Conservation (phyloP, 2,888 invertebrate species). For the Drosophila nr. perissopoda region DNA sequence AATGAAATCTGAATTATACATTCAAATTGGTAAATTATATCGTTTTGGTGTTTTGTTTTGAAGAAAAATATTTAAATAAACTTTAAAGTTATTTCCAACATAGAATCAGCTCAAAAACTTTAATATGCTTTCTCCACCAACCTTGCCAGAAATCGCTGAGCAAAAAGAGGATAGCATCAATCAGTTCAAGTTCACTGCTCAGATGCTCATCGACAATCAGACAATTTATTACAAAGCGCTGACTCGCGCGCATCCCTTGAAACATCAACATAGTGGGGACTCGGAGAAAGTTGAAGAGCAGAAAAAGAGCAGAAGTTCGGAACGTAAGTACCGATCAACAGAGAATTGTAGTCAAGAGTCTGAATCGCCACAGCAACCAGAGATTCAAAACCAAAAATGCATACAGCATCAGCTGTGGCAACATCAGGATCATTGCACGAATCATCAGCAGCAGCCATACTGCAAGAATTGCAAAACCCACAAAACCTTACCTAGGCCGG, state of each 20-base stretch:
- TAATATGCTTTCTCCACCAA: background rate
- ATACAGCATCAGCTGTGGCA: conserved; percentile 58
- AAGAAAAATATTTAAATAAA: background rate
- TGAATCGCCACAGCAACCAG: background rate
- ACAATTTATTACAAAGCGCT: conserved; percentile 56
- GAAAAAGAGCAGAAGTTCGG: conserved; percentile 4
- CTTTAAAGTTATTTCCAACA: background rate
- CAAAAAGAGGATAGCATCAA: conserved; percentile 61
- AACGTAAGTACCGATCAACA: background rate
- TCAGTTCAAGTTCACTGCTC: conserved; percentile 75
- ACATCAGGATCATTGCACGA: conserved; percentile 20
- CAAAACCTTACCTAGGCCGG: background rate
- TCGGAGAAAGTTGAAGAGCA: conserved; percentile 7
- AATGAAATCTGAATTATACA: background rate
- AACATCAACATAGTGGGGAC: conserved; percentile 13
- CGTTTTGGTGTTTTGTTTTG: background rate
- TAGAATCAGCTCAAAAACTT: background rate
- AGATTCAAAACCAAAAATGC: background rate
- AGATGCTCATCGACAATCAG: conserved; percentile 70
- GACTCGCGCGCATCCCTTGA: conserved; percentile 21
- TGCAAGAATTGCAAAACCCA: background rate
- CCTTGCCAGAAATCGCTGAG: conserved; percentile 47
- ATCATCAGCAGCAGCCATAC: background rate
- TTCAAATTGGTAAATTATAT: background rate
- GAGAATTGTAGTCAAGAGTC: background rate